These are phyloP conservation scores for Spheniscus humboldti DNA, from an alignment of 2,797 vertebrate species.

Conservation along the genomic window DNA sequence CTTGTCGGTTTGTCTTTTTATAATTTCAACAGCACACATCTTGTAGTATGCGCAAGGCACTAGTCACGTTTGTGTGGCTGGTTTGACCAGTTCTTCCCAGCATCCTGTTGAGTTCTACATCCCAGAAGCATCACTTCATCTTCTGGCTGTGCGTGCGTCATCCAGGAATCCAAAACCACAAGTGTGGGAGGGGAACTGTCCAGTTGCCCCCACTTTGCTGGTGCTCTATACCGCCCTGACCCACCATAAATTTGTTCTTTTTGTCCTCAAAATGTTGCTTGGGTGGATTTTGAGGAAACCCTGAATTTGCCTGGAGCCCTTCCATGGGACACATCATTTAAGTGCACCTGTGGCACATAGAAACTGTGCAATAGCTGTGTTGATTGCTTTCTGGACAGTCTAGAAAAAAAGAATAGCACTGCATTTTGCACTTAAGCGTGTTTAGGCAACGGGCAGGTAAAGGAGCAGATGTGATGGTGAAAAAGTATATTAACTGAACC, in stretches of 20 bases:
- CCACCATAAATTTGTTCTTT: neutral
- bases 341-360: neutral
- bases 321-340: accelerated
- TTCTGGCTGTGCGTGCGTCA: neutral
- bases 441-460: neutral
- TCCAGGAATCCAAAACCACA: neutral
- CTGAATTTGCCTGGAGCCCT: neutral
- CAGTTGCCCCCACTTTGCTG: neutral
- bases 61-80: neutral
- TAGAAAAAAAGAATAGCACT: neutral
- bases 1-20: neutral
- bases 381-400: neutral
- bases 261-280: neutral
- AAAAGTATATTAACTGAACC: neutral
- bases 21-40: accelerated
- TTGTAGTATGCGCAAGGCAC: neutral
- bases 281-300: neutral
- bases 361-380: neutral
- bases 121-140: neutral
- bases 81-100: slow-evolving; percentile 28
- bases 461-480: neutral
- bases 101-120: neutral
- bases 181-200: neutral
- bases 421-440: accelerated
- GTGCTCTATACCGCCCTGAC: neutral